Evolutionary conservation across 2,797 vertebrate genomes (phyloP).

Genomic region (Coluber constrictor): DNA sequence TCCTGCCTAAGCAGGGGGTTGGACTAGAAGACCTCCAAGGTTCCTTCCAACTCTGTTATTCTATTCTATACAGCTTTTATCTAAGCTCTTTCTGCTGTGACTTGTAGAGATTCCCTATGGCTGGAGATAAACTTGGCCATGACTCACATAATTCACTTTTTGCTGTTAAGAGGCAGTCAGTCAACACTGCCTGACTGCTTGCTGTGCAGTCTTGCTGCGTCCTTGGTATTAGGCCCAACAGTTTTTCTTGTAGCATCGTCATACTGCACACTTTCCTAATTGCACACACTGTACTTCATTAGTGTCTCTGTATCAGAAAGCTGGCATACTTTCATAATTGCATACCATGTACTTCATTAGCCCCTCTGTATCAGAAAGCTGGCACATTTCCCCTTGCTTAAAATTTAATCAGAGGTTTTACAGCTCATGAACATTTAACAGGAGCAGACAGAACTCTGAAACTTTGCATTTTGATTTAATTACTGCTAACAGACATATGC

Average conservation of each 20-base stretch:
- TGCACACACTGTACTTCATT: constrained; percentile 48
- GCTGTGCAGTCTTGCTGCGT: neutral
- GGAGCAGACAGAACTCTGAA: constrained; percentile 64
- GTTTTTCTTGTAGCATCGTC: constrained; percentile 13
- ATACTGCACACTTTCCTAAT: constrained; percentile 24
- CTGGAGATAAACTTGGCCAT: neutral
- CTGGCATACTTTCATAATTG: constrained; percentile 61
- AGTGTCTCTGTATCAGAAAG: constrained; percentile 43
- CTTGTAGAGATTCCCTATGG: neutral
- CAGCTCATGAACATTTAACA: constrained; percentile 72
- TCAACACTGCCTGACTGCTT: constrained; percentile 9
- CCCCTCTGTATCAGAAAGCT: constrained; percentile 43
- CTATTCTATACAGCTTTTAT: neutral
- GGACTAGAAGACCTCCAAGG: too few relatives aligned
- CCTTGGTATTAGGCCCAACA: rapidly evolving
- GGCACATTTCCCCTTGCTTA: constrained; percentile 66
- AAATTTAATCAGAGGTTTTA: constrained; percentile 77
- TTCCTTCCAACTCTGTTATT: too few relatives aligned
- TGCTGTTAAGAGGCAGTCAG: neutral
- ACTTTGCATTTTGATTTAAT: constrained; percentile 69
- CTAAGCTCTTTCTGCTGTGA: neutral
- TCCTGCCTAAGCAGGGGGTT: too few relatives aligned
- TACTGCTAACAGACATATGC: constrained; percentile 68
- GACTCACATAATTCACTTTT: neutral
- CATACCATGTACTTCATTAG: constrained; percentile 50